phyloP scores from a whole-genome alignment of 2,797 vertebrate species.

The Oreonectes daqikongensis region DNA sequence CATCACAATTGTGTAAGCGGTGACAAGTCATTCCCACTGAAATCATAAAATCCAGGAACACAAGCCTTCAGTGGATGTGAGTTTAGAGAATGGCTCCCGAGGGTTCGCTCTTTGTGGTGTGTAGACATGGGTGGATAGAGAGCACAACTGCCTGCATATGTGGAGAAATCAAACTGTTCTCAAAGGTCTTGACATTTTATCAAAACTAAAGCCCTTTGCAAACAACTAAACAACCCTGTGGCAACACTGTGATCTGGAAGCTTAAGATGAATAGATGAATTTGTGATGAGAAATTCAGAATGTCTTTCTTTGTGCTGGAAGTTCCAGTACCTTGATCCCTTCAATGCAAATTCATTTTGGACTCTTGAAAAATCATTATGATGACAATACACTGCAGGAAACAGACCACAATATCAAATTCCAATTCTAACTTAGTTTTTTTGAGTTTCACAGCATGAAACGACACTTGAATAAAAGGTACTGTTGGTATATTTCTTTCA shows the following conservation, averaged over 20 bases:
- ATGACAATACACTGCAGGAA: not conserved
- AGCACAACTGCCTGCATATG: not conserved
- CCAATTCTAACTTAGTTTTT: not conserved
- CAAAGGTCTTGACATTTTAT: not conserved
- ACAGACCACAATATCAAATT: not conserved
- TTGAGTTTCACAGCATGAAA: too few species aligned
- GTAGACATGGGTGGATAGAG: not conserved
- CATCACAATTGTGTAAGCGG: too few species aligned
- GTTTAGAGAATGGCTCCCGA: not conserved
- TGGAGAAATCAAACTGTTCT: not conserved
- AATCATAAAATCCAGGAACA: too few species aligned
- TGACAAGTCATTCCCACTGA: too few species aligned
- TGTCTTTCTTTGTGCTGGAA: slow-evolving; percentile 47
- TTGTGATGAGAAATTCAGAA: slow-evolving; percentile 64
- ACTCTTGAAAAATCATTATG: not conserved
- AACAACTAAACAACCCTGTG: too few species aligned
- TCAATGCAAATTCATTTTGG: not conserved
- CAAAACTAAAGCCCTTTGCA: slow-evolving; percentile 17
- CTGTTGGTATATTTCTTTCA: too few species aligned
- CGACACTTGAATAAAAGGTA: not conserved
- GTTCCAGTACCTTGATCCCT: slow-evolving; percentile 11
- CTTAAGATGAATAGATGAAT: slow-evolving; percentile 32
- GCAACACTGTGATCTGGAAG: slow-evolving; percentile 46
- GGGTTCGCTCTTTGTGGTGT: not conserved
- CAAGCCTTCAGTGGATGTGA: not conserved